Percentiles rank a stretch among this genome's conserved stretches.
These are phyloP conservation scores for Spinus olivaceus DNA, from an alignment of 2,797 vertebrate species.

Conservation along the genomic window DNA sequence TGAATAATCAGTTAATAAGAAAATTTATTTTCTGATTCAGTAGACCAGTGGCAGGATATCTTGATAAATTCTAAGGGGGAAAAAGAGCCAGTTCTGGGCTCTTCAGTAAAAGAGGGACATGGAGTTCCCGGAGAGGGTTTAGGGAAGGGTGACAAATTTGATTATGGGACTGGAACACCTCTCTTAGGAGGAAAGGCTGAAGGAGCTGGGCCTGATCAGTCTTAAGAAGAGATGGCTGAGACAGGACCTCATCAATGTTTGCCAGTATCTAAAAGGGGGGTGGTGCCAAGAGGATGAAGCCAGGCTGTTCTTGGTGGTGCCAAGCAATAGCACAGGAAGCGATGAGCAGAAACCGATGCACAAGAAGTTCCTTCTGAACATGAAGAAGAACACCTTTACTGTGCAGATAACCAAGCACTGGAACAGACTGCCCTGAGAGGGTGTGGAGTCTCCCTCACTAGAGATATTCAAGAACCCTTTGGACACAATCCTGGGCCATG, in stretches of 20 bases:
- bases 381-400: background rate
- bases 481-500: background rate
- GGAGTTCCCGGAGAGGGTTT: background rate
- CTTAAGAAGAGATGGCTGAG: background rate
- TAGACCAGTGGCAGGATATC: background rate
- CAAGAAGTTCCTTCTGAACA: background rate
- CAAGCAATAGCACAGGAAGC: background rate
- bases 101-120: background rate
- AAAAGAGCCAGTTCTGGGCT: background rate
- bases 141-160: background rate
- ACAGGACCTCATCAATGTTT: background rate
- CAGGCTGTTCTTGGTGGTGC: background rate
- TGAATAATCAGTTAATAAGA: background rate
- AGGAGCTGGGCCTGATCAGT: background rate
- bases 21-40: background rate
- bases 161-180: background rate
- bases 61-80: background rate
- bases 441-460: background rate
- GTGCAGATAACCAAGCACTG: background rate
- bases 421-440: background rate
- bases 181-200: background rate
- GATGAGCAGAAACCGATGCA: background rate
- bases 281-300: background rate
- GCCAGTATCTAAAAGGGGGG: rapidly evolving
- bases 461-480: rapidly evolving